These are phyloP conservation scores for Sepioteuthis lessoniana DNA, from an alignment of 2,888 invertebrate genomes.

Conservation along the genomic window DNA sequence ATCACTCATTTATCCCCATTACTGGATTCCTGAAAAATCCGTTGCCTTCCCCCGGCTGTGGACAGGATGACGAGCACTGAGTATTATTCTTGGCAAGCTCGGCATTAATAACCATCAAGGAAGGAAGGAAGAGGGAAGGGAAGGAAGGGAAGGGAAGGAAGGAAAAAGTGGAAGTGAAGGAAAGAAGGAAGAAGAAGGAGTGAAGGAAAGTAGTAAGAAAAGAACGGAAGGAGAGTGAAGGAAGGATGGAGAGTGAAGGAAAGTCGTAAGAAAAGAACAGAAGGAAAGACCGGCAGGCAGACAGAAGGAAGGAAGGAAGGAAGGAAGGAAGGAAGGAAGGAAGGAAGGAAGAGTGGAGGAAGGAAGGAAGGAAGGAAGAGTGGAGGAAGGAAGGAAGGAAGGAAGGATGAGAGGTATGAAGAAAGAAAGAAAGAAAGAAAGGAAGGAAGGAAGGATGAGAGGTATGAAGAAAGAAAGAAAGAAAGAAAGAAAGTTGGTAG, in stretches of 20 bases:
- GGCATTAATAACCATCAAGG: not conserved
- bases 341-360: not conserved
- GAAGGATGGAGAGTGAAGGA: not conserved
- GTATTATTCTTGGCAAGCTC: conserved; percentile 11
- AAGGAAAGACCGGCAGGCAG: not conserved
- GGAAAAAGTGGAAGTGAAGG: not conserved
- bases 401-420: too few species aligned
- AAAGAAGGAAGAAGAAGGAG: not conserved
- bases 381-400: not conserved
- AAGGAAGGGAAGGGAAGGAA: not conserved
- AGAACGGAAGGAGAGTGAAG: not conserved
- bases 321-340: not conserved
- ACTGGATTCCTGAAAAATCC: conserved; percentile 23
- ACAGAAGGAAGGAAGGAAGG: too few species aligned
- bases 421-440: too few species aligned
- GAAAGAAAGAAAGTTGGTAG: too few species aligned
- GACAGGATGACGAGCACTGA: conserved; percentile 6
- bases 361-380: not conserved
- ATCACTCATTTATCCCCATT: conserved; percentile 15
- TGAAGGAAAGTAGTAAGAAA: not conserved
- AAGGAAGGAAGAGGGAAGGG: not conserved
- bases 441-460: too few species aligned
- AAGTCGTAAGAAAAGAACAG: not conserved
- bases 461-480: too few species aligned
- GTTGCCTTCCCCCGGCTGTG: conserved; percentile 6